Percentiles rank a stretch among this genome's conserved stretches.
These are phyloP conservation scores for Falco punctatus DNA, from an alignment of 2,113 vertebrate species.

Conservation along the genomic window DNA sequence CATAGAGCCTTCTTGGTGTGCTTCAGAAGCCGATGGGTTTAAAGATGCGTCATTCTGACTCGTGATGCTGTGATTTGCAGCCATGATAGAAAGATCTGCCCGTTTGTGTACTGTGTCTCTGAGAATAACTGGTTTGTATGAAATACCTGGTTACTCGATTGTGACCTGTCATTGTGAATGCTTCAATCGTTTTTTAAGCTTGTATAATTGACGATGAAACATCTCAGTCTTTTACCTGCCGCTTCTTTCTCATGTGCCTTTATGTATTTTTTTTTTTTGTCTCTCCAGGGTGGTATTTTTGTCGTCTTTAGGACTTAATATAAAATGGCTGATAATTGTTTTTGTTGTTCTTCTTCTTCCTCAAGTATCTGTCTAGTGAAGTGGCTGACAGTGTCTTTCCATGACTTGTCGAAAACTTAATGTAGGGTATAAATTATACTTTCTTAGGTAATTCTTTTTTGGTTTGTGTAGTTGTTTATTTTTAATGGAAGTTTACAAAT, in stretches of 20 bases:
- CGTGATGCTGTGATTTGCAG: not conserved
- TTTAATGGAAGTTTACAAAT: not conserved
- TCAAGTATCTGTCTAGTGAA: not conserved
- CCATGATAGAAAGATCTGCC: not conserved
- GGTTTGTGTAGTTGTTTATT: not conserved
- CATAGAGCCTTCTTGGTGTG: not conserved
- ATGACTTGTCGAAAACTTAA: constrained; percentile 5
- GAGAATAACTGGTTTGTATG: not conserved
- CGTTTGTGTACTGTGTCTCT: not conserved
- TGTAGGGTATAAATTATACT: not conserved
- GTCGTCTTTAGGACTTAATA: not conserved
- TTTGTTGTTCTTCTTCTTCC: not conserved
- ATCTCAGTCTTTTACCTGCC: not conserved
- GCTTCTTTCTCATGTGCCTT: not conserved
- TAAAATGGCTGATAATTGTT: not conserved
- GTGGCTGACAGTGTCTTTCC: not conserved
- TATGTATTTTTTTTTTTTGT: not conserved
- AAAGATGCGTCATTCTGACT: not conserved
- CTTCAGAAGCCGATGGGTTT: not conserved
- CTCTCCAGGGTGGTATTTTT: not conserved
- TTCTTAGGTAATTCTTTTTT: not conserved
- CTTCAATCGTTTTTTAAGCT: not conserved
- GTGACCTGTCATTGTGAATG: not conserved
- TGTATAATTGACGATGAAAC: not conserved
- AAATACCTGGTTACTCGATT: not conserved